A percentile compares a stretch with the other conserved stretches of the same genome.
Conservation (phyloP, 2,797 vertebrate genomes). For the Sylvia borin region DNA sequence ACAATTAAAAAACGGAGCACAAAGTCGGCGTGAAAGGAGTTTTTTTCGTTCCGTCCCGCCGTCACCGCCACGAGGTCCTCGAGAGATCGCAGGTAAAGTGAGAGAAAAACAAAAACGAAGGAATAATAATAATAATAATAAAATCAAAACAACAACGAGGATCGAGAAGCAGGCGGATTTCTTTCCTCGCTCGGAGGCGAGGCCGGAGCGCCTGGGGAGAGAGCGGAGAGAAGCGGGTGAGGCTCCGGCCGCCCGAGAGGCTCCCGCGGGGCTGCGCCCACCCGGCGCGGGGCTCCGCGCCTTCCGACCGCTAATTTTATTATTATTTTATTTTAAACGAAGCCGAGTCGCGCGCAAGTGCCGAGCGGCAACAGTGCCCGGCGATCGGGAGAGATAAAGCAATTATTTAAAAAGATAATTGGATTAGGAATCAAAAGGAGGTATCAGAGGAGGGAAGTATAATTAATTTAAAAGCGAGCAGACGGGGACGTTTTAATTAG, state of each 20-base stretch:
- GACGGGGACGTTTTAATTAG: conserved; percentile 67
- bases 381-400: conserved; percentile 62
- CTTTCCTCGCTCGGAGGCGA: conserved; percentile 2
- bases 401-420: conserved; percentile 75
- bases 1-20: not conserved
- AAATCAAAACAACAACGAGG: not conserved
- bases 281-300: not conserved
- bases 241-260: not conserved
- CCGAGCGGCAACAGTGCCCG: conserved; percentile 6
- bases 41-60: not conserved
- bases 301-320: not conserved
- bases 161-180: not conserved
- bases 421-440: conserved; percentile 73
- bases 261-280: not conserved
- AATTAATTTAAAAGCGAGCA: conserved; percentile 62
- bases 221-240: conserved; percentile 3
- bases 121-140: not conserved
- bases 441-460: conserved; percentile 53
- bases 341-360: not conserved
- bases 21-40: not conserved
- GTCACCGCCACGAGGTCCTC: not conserved
- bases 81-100: not conserved
- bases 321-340: conserved; percentile 9
- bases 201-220: conserved; percentile 37
- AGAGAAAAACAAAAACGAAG: not conserved